Percentiles rank a stretch among this genome's conserved stretches.
Evolutionary conservation across 2,888 invertebrate species (phyloP).

Genomic region (Pammene aurita): DNA sequence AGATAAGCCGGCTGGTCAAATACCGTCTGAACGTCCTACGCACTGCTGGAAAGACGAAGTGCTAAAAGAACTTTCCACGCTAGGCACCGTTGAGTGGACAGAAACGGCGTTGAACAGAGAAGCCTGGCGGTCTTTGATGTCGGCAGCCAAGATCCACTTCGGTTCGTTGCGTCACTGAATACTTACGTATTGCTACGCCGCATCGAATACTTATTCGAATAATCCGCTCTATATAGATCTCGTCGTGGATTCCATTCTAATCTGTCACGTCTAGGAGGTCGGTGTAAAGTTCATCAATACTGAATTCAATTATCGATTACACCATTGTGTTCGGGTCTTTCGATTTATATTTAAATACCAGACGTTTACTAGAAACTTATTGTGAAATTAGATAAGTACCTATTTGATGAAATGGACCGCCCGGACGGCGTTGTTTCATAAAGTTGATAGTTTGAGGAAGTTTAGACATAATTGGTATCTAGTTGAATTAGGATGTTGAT

Average conservation of each 20-base stretch:
- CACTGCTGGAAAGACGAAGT: no score
- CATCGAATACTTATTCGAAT: neutral
- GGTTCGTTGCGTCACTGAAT: no score
- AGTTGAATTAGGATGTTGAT: constrained; percentile 14
- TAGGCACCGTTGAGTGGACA: no score
- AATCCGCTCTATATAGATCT: constrained; percentile 60
- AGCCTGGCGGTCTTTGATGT: no score
- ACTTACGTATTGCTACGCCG: no score
- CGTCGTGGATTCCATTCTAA: constrained; percentile 76
- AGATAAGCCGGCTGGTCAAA: no score
- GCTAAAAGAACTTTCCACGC: no score
- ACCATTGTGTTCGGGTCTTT: constrained; percentile 82
- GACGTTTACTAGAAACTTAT: constrained; percentile 79
- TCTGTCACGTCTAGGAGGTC: constrained; percentile 82
- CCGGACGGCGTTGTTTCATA: constrained; percentile 59
- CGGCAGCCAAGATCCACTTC: no score
- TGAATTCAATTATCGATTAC: constrained; percentile 84
- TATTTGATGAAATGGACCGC: constrained; percentile 74
- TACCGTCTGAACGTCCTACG: no score
- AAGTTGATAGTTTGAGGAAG: constrained; percentile 42
- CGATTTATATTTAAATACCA: constrained; percentile 84
- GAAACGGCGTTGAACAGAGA: no score
- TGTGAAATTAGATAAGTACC: constrained; percentile 79
- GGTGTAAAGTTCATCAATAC: constrained; percentile 84
- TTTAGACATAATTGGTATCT: constrained; percentile 6